Evolutionary conservation across 2,797 vertebrate genomes (phyloP).

Genomic region (Paramormyrops hopkinsi): DNA sequence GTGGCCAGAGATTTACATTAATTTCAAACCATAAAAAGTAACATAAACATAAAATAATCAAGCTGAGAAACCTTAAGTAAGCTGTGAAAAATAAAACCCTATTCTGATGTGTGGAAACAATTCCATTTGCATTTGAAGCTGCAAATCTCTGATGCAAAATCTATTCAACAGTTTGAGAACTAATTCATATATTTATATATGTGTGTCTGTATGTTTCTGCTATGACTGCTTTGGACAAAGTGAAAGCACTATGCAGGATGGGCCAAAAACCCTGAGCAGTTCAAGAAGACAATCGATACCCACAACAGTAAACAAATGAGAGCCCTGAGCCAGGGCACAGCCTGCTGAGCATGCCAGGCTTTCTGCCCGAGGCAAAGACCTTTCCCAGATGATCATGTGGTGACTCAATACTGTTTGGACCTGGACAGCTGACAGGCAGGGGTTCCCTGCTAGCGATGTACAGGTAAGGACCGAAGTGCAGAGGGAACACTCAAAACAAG

Average conservation of each 20-base stretch:
- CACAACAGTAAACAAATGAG: conserved; percentile 4
- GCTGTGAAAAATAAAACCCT: not conserved
- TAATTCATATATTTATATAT: not conserved
- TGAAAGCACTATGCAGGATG: not conserved
- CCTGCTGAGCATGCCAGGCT: not conserved
- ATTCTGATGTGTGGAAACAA: not conserved
- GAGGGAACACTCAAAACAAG: not conserved
- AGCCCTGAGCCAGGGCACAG: not conserved
- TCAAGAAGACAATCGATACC: not conserved
- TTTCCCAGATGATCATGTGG: not conserved
- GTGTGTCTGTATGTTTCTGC: not conserved
- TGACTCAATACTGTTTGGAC: not conserved
- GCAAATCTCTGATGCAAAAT: not conserved
- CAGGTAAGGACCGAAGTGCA: not conserved
- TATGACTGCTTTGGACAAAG: not conserved
- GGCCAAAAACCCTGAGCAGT: not conserved
- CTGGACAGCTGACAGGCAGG: not conserved
- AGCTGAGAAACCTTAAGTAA: not conserved
- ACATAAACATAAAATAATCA: not conserved
- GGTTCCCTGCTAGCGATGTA: not conserved
- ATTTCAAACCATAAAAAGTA: not conserved
- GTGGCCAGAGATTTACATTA: not conserved
- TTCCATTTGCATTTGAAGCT: not conserved
- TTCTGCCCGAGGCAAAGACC: not conserved
- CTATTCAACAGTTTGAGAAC: not conserved